A percentile compares a stretch with the other conserved stretches of the same genome.
phyloP scores from a whole-genome alignment of 2,797 vertebrate genomes.

The Zenarchopterus dispar region DNA sequence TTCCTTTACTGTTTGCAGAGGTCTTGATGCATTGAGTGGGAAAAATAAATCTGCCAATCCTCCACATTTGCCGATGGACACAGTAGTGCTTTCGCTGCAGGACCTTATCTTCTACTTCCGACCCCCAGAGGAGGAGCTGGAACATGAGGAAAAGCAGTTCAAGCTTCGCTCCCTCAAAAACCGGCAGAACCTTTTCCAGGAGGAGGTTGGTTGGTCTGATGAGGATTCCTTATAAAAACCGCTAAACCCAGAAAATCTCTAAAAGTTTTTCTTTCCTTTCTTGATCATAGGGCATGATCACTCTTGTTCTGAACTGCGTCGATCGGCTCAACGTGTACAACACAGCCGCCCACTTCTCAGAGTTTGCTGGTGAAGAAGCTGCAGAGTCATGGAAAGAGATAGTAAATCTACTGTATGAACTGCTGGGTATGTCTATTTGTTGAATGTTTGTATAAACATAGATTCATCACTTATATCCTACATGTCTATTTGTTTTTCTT shows the following conservation, averaged over 20 bases:
- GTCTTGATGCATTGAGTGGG: constrained; percentile 89
- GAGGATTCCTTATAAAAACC: not conserved
- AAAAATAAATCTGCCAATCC: constrained; percentile 86
- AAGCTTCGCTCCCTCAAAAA: constrained; percentile 93
- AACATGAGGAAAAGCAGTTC: constrained; percentile 93
- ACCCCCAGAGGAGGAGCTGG: constrained; percentile 91
- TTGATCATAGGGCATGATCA: constrained; percentile 88
- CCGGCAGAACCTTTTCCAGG: constrained; percentile 94
- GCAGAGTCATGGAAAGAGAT: constrained; percentile 96
- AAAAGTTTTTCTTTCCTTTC: not conserved
- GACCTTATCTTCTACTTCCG: constrained; percentile 94
- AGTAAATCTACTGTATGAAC: constrained; percentile 91
- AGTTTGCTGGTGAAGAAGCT: constrained; percentile 92
- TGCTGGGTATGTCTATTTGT: constrained; percentile 83
- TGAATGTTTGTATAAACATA: too few relatives aligned
- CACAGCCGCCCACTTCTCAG: constrained; percentile 93
- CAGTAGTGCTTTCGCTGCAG: constrained; percentile 90
- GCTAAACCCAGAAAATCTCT: not conserved
- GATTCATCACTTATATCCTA: too few relatives aligned
- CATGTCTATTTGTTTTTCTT: not conserved
- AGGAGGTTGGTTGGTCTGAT: constrained; percentile 82
- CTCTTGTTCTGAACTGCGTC: constrained; percentile 91
- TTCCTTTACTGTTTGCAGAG: constrained; percentile 69
- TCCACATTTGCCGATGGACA: constrained; percentile 86
- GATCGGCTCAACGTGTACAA: constrained; percentile 94